Evolutionary conservation across 2,113 vertebrate species (phyloP), one percentile per base, ranked within the genome.

Genomic region (Apteryx owenii): DNA sequence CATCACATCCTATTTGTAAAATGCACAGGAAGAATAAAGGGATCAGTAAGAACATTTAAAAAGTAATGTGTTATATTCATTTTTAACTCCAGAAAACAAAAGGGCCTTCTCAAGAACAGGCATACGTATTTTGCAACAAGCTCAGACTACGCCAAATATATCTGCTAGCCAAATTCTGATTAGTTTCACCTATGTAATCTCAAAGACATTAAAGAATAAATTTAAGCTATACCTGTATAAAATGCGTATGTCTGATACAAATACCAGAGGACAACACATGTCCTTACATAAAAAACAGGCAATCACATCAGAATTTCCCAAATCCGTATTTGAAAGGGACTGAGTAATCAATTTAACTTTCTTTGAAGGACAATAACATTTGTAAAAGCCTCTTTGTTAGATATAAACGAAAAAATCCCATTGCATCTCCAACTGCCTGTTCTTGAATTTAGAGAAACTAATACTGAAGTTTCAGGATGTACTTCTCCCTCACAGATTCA

Each of bases 1-100:
- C 96, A 97, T 98, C 97, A 98, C 96, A 97, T 97, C 93, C 87
- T 97, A 98, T 97, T 98, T 98, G 95, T 95, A 97, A 97, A 97
- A 97, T 68, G 90, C 51, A 69, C 80, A 89, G 88, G 93, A 96
- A 95, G 91, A 95, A 90, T 94, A 96, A 97, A 83, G 48, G 65
- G 48, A 94, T 96, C 94, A 93, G 89, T 95, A 92, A 89, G 93
- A 97, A 92, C 95, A 90, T 95, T 97, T 97, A 19, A 90, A 94
- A 97, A 87, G 50, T 94, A 93, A 87, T 76, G 50, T 38, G 61
- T 69, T 89, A 66, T 31, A 75, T 69, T 95, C 48, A 75, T 81
- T 96, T 96, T 91, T 87, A 93, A 91, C n/a, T 81, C 42, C 28
- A 69, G 51, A 61, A 88, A 96, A 91, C 23, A 81, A 69, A 82